Percentiles rank a stretch among this genome's conserved stretches.
phyloP scores from a whole-genome alignment of 2,888 invertebrate genomes.

The Rhagium mordax region DNA sequence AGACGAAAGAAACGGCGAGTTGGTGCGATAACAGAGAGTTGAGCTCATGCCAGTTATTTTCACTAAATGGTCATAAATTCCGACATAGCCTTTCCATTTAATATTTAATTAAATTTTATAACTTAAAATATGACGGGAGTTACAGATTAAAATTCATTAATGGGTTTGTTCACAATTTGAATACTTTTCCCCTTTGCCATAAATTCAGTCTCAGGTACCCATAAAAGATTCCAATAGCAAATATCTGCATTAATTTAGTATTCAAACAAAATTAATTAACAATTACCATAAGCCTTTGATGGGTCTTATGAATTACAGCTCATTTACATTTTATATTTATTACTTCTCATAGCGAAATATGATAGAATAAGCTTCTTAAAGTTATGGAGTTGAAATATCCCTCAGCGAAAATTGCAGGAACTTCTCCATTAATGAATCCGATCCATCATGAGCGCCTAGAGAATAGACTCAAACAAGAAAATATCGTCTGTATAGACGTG shows the following conservation, averaged over 20 bases:
- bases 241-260: slow-evolving; percentile 22
- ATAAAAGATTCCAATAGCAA: slow-evolving; percentile 17
- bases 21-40: not conserved
- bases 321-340: slow-evolving; percentile 24
- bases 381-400: slow-evolving; percentile 18
- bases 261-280: slow-evolving; percentile 26
- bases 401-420: slow-evolving; percentile 37
- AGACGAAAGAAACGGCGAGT: not conserved
- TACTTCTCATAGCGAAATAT: not conserved
- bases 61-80: not conserved
- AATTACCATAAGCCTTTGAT: slow-evolving; percentile 26
- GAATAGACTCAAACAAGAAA: slow-evolving; percentile 24
- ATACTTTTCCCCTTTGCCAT: not conserved
- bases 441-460: slow-evolving; percentile 34
- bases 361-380: slow-evolving; percentile 1
- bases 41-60: not conserved
- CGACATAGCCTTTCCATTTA: not conserved
- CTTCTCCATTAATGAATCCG: slow-evolving; percentile 29
- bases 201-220: not conserved
- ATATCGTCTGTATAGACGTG: slow-evolving; percentile 2
- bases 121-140: not conserved
- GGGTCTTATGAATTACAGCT: slow-evolving; percentile 13
- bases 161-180: not conserved
- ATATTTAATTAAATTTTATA: slow-evolving; percentile 8
- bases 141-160: slow-evolving; percentile 10